Percentiles rank a stretch among this genome's conserved stretches.
Conservation (phyloP, 2,888 invertebrate species). For the Apomyelois bistriatella region DNA sequence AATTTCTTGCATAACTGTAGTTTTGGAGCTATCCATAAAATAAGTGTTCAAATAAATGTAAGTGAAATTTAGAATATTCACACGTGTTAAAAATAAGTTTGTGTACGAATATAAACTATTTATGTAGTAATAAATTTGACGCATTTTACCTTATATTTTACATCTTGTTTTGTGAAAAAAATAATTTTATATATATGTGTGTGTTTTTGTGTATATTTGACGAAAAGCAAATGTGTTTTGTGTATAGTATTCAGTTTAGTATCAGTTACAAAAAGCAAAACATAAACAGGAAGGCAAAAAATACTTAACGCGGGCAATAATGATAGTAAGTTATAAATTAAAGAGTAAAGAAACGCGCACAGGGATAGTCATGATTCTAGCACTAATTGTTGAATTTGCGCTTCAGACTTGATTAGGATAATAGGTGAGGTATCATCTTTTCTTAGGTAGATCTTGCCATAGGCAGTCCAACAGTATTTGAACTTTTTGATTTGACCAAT, state of each 20-base stretch:
- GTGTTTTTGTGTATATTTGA: not conserved
- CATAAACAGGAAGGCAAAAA: not conserved
- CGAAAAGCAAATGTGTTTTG: not conserved
- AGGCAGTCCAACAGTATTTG: constrained; percentile 10
- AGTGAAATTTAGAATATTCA: not conserved
- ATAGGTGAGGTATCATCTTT: constrained; percentile 5
- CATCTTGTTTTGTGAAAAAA: not conserved
- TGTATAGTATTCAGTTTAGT: not conserved
- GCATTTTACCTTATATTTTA: not conserved
- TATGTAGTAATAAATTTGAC: not conserved
- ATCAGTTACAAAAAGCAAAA: not conserved
- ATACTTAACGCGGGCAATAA: not conserved
- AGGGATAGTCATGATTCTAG: not conserved
- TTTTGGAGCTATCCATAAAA: not conserved
- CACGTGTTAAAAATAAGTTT: not conserved
- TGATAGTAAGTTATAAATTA: not conserved
- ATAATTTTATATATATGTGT: not conserved
- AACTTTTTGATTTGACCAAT: not conserved
- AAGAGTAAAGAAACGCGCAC: not conserved
- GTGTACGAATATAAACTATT: not conserved
- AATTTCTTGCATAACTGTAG: not conserved
- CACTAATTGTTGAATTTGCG: not conserved
- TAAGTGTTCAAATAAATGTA: not conserved
- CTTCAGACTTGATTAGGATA: not conserved
- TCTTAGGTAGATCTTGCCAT: not conserved